These are phyloP conservation scores for Platysternon megacephalum DNA, from an alignment of 2,113 vertebrate genomes.

Conservation along the genomic window DNA sequence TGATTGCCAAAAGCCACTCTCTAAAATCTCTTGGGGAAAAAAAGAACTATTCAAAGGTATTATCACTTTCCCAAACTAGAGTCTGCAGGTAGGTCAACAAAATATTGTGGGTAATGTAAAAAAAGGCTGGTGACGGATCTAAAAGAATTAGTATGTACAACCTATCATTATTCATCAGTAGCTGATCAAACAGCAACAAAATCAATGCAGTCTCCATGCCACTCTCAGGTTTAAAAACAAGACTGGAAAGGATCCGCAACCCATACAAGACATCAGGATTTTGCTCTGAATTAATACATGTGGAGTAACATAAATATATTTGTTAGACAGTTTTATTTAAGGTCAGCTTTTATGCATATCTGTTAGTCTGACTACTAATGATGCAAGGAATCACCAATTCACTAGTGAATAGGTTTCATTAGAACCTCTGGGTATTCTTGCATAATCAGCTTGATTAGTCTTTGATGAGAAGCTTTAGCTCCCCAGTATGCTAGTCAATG, in stretches of 20 bases:
- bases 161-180: background rate
- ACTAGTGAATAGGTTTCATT: background rate
- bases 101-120: background rate
- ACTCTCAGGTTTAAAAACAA: background rate
- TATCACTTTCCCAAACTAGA: background rate
- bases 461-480: background rate
- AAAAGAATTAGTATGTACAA: background rate
- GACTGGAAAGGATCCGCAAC: background rate
- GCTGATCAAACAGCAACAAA: background rate
- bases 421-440: conserved; percentile 18
- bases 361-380: conserved; percentile 15
- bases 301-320: background rate
- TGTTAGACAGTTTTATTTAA: background rate
- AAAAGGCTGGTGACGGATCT: background rate
- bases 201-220: background rate
- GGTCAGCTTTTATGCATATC: background rate
- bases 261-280: background rate
- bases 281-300: background rate
- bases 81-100: background rate
- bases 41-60: background rate
- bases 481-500: background rate
- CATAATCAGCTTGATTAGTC: background rate
- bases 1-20: background rate
- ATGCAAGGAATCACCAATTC: background rate
- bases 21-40: background rate